A percentile compares a stretch with the other conserved stretches of the same genome.
Evolutionary conservation across 1,140 invertebrate species (phyloP).

Genomic region (Drosophila serrata): DNA sequence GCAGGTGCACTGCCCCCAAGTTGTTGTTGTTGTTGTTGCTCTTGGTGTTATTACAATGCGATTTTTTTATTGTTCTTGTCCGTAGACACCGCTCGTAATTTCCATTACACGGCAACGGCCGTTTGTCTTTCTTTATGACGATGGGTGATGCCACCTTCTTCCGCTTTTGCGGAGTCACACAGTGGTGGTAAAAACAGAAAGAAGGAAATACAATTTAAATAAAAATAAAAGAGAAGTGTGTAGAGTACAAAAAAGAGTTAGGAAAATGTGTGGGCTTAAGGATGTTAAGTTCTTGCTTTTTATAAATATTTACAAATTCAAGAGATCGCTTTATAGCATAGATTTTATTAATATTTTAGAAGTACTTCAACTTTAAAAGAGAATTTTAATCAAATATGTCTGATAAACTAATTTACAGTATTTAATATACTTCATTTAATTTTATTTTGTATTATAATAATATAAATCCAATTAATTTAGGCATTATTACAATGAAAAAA

Average conservation of each 20-base stretch:
- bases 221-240: neutral
- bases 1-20: slow-evolving; percentile 59
- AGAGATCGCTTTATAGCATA: neutral
- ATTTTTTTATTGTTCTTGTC: slow-evolving; percentile 75
- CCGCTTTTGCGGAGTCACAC: slow-evolving; percentile 19
- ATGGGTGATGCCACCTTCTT: slow-evolving; percentile 47
- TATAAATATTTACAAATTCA: neutral
- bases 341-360: no score
- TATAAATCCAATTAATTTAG: no score
- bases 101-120: slow-evolving; percentile 65
- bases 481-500: no score
- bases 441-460: no score
- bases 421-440: no score
- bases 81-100: slow-evolving; percentile 69
- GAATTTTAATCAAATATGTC: no score
- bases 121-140: slow-evolving; percentile 75
- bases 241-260: neutral
- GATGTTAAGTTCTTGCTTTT: neutral
- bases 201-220: neutral
- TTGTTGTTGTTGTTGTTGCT: slow-evolving; percentile 60
- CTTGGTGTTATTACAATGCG: slow-evolving; percentile 48
- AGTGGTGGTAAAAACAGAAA: neutral
- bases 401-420: no score
- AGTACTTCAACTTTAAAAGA: no score
- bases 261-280: neutral